These are phyloP conservation scores for Lepilemur septentrionalis DNA, from an alignment of 2,797 vertebrate species.

Conservation along the genomic window DNA sequence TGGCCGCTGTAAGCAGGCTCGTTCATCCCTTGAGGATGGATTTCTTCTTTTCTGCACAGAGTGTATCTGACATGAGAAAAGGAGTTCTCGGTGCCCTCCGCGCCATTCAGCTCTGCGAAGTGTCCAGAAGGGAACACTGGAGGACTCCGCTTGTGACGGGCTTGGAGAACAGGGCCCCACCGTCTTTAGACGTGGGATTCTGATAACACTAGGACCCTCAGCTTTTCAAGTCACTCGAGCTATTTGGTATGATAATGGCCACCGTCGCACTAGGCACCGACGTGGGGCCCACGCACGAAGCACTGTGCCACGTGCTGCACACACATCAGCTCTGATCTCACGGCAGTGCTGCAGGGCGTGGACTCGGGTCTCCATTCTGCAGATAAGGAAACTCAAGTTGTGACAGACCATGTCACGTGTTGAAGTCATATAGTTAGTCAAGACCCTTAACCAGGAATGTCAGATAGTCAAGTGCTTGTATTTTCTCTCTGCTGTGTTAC, in stretches of 20 bases:
- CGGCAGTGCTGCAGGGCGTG: accelerated
- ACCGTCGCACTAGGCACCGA: accelerated
- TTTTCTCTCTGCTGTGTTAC: accelerated
- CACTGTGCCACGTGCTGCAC: accelerated
- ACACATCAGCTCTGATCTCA: accelerated
- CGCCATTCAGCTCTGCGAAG: neutral
- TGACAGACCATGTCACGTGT: accelerated
- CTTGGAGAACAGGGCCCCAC: neutral
- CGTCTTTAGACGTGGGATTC: neutral
- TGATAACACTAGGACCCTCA: accelerated
- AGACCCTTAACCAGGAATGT: too few species aligned
- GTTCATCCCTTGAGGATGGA: accelerated
- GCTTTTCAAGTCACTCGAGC: neutral
- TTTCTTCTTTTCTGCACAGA: neutral
- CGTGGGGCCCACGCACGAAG: accelerated
- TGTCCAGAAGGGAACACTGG: neutral
- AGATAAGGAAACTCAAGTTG: accelerated
- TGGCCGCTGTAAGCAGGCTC: neutral
- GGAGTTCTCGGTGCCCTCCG: accelerated
- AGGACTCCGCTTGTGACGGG: neutral
- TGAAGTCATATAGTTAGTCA: neutral
- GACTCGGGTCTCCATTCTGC: accelerated
- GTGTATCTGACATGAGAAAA: neutral
- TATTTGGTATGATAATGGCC: accelerated
- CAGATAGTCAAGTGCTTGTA: accelerated